Evolutionary conservation across 1,140 invertebrate genomes (phyloP).

Genomic region (Tetramorium parvispinum): DNA sequence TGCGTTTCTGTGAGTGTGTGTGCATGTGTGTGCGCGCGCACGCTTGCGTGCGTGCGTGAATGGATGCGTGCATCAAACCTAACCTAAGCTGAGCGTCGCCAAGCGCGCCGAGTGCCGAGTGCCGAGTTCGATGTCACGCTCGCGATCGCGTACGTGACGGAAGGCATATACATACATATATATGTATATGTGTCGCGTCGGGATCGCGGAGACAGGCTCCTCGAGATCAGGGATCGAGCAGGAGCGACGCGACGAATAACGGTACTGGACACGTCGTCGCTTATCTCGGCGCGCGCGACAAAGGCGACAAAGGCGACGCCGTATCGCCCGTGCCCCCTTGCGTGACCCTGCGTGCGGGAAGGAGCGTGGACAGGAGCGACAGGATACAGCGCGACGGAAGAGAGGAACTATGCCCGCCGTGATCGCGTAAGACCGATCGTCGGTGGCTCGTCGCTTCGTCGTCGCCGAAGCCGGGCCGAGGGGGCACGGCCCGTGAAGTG

Average conservation of each 20-base stretch:
- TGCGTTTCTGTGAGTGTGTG: conserved; percentile 13
- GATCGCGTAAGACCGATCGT: conserved; percentile 30
- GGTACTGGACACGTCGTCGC: neutral
- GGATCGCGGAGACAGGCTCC: neutral
- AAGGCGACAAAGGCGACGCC: too few species aligned
- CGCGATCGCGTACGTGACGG: conserved; percentile 17
- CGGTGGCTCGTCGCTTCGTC: conserved; percentile 48
- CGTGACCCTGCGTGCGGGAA: too few species aligned
- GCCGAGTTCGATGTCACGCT: conserved; percentile 39
- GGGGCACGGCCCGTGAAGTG: conserved; percentile 49
- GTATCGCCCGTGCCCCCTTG: neutral
- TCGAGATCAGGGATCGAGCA: neutral
- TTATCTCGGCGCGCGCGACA: conserved; percentile 25
- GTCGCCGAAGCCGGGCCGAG: conserved; percentile 19
- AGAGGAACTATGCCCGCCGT: neutral
- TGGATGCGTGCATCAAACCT: conserved; percentile 69
- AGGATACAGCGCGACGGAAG: neutral
- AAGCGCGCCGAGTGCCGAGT: conserved; percentile 26
- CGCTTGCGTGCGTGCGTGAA: conserved; percentile 40
- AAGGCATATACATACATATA: neutral
- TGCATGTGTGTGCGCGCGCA: neutral
- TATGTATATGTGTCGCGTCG: neutral
- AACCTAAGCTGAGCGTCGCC: conserved; percentile 67
- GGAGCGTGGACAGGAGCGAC: too few species aligned
- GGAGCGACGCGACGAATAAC: neutral